Percentiles rank a stretch among this genome's conserved stretches.
phyloP scores from a whole-genome alignment of 2,888 invertebrate genomes.

The Drosophila imparisetae region DNA sequence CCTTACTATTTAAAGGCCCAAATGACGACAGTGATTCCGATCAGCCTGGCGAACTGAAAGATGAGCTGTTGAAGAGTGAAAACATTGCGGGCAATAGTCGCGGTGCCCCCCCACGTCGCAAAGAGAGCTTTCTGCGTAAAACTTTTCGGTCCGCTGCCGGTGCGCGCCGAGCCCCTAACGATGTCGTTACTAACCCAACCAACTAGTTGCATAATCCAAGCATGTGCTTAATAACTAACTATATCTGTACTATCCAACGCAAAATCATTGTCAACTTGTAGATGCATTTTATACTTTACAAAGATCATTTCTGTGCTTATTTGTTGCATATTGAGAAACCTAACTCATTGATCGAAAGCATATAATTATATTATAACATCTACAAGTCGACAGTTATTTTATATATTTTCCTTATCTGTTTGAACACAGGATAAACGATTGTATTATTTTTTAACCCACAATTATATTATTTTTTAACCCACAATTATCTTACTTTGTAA shows the following conservation, averaged over 20 bases:
- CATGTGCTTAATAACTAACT: slow-evolving; percentile 35
- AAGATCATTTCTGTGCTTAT: neutral
- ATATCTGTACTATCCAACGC: slow-evolving; percentile 1
- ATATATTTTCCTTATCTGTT: neutral
- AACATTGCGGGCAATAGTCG: slow-evolving; percentile 28
- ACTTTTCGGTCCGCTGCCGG: slow-evolving; percentile 84
- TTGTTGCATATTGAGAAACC: neutral
- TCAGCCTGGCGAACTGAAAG: neutral
- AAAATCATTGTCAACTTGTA: slow-evolving; percentile 4
- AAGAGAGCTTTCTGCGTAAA: slow-evolving; percentile 85
- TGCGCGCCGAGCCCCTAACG: slow-evolving; percentile 69
- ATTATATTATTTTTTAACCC: neutral
- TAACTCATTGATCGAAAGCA: neutral
- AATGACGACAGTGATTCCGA: slow-evolving; percentile 1
- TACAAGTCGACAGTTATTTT: neutral
- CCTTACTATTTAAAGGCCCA: slow-evolving; percentile 46
- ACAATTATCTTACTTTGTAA: neutral
- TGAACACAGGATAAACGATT: neutral
- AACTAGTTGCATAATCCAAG: slow-evolving; percentile 40
- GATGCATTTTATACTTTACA: neutral
- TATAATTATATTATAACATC: neutral
- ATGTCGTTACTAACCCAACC: slow-evolving; percentile 71
- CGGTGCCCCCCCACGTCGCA: slow-evolving; percentile 70
- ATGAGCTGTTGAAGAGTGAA: neutral
- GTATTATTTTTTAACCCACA: neutral